Percentiles rank a stretch among this genome's conserved stretches.
These are phyloP conservation scores for Cossypha heuglini DNA, from an alignment of 2,797 vertebrate species.

Conservation along the genomic window DNA sequence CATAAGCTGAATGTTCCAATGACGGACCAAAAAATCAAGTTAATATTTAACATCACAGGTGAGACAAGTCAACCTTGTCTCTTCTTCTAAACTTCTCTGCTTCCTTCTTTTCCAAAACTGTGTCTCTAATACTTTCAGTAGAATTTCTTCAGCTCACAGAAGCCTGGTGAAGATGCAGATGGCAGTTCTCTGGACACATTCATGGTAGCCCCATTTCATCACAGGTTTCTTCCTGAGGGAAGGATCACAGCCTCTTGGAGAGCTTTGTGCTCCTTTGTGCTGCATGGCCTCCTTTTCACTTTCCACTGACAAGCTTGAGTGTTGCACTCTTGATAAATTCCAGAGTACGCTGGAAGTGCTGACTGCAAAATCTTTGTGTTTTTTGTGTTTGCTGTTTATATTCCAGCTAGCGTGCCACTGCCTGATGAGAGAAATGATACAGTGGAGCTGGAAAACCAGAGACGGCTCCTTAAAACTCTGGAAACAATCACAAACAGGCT, in stretches of 20 bases:
- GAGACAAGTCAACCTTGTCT: conserved; percentile 25
- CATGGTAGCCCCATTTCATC: background rate
- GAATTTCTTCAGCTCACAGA: background rate
- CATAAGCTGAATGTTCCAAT: conserved; percentile 79
- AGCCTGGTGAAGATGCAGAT: background rate
- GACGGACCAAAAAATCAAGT: conserved; percentile 94
- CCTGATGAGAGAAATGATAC: conserved; percentile 93
- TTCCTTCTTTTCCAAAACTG: background rate
- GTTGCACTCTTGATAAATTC: background rate
- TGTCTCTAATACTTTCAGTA: background rate
- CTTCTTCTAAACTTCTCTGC: background rate
- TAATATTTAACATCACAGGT: conserved; percentile 98
- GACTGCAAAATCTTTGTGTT: background rate
- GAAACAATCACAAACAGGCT: conserved; percentile 92
- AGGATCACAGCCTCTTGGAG: background rate
- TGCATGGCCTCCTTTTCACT: background rate
- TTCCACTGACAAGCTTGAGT: background rate
- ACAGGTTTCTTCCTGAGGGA: background rate
- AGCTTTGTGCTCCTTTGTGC: background rate
- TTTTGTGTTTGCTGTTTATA: conserved; percentile 60
- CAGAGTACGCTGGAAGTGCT: background rate
- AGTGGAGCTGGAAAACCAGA: conserved; percentile 90
- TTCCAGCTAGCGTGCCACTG: conserved; percentile 94
- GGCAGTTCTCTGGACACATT: background rate
- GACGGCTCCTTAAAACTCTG: conserved; percentile 87